These are phyloP conservation scores for Prionace glauca DNA, from an alignment of 2,797 vertebrate genomes.

Conservation along the genomic window DNA sequence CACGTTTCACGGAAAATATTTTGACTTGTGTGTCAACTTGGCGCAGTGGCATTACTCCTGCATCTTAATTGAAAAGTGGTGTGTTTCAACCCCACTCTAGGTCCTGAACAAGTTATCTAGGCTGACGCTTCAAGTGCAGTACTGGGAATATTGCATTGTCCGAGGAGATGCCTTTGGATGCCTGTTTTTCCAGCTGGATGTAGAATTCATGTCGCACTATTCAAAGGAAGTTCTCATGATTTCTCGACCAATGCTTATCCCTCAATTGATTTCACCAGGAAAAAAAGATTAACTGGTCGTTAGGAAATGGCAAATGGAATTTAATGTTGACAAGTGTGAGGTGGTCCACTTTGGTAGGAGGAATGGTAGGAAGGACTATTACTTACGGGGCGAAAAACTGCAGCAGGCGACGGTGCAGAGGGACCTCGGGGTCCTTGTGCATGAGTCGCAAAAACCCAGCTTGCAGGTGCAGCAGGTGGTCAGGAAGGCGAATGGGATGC, in stretches of 20 bases:
- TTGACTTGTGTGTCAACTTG: background rate
- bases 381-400: too few species aligned
- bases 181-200: background rate
- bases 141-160: background rate
- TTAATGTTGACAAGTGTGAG: too few species aligned
- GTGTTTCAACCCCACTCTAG: background rate
- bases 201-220: background rate
- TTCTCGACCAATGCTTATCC: background rate
- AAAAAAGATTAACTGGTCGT: background rate
- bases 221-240: background rate
- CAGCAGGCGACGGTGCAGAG: too few species aligned
- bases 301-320: too few species aligned
- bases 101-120: background rate
- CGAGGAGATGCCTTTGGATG: background rate
- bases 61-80: background rate
- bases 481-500: too few species aligned
- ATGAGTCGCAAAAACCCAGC: too few species aligned
- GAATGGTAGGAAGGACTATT: too few species aligned
- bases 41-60: background rate
- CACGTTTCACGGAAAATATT: background rate
- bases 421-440: too few species aligned
- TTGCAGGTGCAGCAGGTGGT: too few species aligned
- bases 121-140: background rate
- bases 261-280: background rate
- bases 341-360: too few species aligned